phyloP scores from a whole-genome alignment of 2,888 invertebrate genomes.

The Sisyra terminalis region DNA sequence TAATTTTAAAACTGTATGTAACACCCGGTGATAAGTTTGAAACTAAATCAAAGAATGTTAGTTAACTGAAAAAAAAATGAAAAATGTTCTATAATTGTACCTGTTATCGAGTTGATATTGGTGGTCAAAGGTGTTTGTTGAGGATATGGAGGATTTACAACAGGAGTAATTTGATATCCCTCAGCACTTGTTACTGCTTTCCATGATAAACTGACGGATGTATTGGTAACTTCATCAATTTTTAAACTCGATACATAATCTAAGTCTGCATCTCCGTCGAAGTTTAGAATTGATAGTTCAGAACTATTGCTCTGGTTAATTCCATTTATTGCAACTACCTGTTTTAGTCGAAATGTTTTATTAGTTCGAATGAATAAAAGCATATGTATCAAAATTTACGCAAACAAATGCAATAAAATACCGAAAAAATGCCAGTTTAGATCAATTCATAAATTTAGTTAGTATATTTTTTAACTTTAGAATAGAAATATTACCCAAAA shows the following conservation, averaged over 20 bases:
- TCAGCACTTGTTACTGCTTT: constrained; percentile 35
- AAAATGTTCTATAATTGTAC: too few relatives aligned
- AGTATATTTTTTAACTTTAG: too few relatives aligned
- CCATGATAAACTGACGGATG: constrained; percentile 43
- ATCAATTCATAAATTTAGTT: constrained; percentile 1
- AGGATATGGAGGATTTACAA: constrained; percentile 37
- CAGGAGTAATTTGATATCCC: constrained; percentile 37
- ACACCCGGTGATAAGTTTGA: constrained; percentile 35
- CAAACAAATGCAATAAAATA: constrained; percentile 1
- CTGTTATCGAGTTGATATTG: constrained; percentile 26
- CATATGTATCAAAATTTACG: too few relatives aligned
- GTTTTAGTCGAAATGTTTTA: constrained; percentile 9
- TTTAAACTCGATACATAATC: constrained; percentile 39
- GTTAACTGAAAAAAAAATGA: too few relatives aligned
- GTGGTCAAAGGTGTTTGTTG: constrained; percentile 28
- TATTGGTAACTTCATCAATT: constrained; percentile 30
- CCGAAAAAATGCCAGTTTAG: not conserved
- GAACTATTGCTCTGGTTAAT: constrained; percentile 43
- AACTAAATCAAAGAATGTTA: too few relatives aligned
- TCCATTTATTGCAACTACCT: constrained; percentile 51
- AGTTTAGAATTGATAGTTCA: constrained; percentile 35
- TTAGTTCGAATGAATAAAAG: too few relatives aligned
- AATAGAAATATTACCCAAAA: constrained; percentile 55
- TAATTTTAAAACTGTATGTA: constrained; percentile 36
- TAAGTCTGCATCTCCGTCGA: constrained; percentile 47